Base-by-base conservation (phyloP, 2,888 invertebrate species). In the Xanthorhoe spadicearia region DNA sequence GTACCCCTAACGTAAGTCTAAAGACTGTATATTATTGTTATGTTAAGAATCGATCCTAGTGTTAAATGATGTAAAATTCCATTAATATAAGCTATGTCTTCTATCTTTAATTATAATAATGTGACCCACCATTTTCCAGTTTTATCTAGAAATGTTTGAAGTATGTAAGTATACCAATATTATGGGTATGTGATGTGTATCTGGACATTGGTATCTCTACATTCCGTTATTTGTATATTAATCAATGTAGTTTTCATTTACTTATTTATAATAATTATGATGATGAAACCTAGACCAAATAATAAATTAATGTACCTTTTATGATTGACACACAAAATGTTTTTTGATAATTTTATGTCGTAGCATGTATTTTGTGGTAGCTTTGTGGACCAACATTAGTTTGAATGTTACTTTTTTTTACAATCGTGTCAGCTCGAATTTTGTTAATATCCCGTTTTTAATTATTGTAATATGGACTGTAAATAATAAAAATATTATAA, bases 231-330 rank as follows among this genome's bases (percentile, higher is more conserved):
- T 88, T 92, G 89, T 92, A 91, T 87, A 90, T 86, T 89, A 82
- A 85, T 85, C 84, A 68, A 70, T 81, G 86, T 90, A 86, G 86
- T 88, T 87, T 87, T 87, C 87, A 87, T 89, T 74, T 72, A 70
- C 67, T 69, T 90, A 91, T 93, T 92, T 90, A 89, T 83, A 71
- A 73, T 87, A 87, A 83, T 86, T 85, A 66, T 68, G 68, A 86
- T 88, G 90, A 87, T 89, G 90, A 90, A 93, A 93, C 92, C 90
- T 92, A 92, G 93, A 93, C 93, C 93, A 93, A 93, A 93, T 93
- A 92, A 93, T 93, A 92, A 74, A 92, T 91, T 92, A 93, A 90
- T 89, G 92, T 93, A 92, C 91, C 92, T 92, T 92, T 90, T 90
- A 92, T 89, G 87, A 85, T 85, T 89, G 87, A 85, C 83, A 86